These are phyloP conservation scores for Zygothrica quintamaculata DNA, from an alignment of 2,888 invertebrate species.

Conservation along the genomic window DNA sequence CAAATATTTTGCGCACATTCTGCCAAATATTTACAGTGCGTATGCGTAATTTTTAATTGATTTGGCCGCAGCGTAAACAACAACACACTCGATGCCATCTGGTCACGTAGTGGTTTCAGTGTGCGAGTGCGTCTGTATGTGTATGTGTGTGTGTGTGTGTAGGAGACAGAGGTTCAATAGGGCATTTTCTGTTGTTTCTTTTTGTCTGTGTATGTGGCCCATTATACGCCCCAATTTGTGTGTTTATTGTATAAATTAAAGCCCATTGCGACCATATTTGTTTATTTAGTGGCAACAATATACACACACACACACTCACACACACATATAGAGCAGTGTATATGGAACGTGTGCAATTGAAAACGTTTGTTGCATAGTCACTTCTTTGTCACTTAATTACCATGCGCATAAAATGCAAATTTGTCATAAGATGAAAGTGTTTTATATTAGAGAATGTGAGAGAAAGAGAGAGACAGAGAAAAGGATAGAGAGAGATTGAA, in stretches of 20 bases:
- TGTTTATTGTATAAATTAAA: constrained; percentile 66
- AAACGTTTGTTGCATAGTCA: constrained; percentile 55
- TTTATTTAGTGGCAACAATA: constrained; percentile 52
- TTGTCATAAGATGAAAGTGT: constrained; percentile 27
- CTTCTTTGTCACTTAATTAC: constrained; percentile 63
- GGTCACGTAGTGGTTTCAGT: constrained; percentile 41
- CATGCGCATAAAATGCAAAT: constrained; percentile 49
- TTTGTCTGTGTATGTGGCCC: constrained; percentile 5
- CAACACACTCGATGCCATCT: constrained; percentile 30
- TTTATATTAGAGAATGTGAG: too few species aligned
- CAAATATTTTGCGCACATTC: constrained; percentile 61
- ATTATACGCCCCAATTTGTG: constrained; percentile 45
- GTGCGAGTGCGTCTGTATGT: constrained; percentile 8
- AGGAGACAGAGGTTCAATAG: constrained; percentile 31
- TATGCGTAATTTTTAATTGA: constrained; percentile 81
- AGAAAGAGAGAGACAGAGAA: too few species aligned
- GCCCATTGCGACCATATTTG: constrained; percentile 61
- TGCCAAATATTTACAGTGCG: constrained; percentile 75
- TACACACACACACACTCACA: constrained; percentile 1
- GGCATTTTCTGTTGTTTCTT: constrained; percentile 25
- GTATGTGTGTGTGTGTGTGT: constrained; percentile 7
- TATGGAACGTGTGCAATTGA: constrained; percentile 44
- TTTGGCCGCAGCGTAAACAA: constrained; percentile 72
- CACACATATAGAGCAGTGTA: neutral
- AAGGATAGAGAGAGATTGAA: neutral